phyloP scores from a whole-genome alignment of 1,140 invertebrate genomes.

The Acromyrmex heyeri region DNA sequence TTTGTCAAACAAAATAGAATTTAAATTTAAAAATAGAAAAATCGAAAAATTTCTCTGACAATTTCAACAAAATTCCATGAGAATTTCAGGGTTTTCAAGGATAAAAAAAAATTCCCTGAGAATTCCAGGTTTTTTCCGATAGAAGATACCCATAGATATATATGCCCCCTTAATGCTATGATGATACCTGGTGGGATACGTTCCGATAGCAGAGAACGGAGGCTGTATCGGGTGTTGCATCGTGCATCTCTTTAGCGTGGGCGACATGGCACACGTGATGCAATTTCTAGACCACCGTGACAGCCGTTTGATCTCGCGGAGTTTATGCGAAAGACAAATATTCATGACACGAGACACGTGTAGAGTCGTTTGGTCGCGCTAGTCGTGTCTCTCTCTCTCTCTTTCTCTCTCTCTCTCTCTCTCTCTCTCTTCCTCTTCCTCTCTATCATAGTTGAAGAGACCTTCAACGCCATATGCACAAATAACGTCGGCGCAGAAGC shows the following conservation, averaged over 20 bases:
- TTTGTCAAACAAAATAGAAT: too few relatives aligned
- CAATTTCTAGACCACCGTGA: constrained; percentile 69
- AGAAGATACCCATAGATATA: too few relatives aligned
- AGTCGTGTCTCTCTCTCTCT: background rate
- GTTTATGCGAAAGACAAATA: constrained; percentile 73
- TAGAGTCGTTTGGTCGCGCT: background rate
- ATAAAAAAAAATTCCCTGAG: too few relatives aligned
- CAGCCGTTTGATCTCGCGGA: constrained; percentile 69
- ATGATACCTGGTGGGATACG: background rate
- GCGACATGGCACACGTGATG: constrained; percentile 16
- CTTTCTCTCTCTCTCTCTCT: background rate
- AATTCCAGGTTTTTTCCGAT: too few relatives aligned
- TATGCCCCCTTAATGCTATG: background rate
- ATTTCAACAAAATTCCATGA: too few relatives aligned
- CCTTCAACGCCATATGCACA: constrained; percentile 55
- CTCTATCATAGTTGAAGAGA: background rate
- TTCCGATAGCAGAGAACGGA: constrained; percentile 1
- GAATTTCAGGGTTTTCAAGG: too few relatives aligned
- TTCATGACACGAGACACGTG: constrained; percentile 62
- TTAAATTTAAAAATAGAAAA: too few relatives aligned
- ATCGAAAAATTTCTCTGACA: too few relatives aligned
- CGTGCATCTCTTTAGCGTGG: background rate
- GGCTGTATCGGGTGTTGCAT: background rate
- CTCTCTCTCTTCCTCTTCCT: background rate
- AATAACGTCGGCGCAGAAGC: constrained; percentile 24